phyloP scores from a whole-genome alignment of 35 echinoderm and acorn worm genomes.

The Acanthaster planci region DNA sequence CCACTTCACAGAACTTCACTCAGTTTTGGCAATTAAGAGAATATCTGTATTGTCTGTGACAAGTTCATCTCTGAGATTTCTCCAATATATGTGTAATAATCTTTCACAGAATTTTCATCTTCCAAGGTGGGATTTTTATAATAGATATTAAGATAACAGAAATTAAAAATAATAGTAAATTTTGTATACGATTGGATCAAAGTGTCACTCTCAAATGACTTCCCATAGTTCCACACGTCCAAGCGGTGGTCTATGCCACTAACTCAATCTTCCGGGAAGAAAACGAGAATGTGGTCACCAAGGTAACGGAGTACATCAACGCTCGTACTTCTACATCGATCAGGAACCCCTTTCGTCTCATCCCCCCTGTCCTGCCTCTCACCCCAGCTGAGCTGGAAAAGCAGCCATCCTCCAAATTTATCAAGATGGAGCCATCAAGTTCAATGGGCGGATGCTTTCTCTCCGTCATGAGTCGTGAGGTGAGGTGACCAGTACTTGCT shows the following conservation, averaged over 20 bases:
- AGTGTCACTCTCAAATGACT: no score
- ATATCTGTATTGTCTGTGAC: no score
- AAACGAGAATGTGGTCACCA: constrained; percentile 97
- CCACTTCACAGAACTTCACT: no score
- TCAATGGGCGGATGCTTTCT: constrained; percentile 91
- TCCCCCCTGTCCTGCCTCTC: constrained; percentile 83
- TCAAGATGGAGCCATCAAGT: constrained; percentile 65
- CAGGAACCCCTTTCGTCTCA: constrained; percentile 69
- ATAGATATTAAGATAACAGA: no score
- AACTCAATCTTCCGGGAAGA: constrained; percentile 83
- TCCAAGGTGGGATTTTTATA: no score
- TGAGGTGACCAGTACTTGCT: constrained; percentile 27
- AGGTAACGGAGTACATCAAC: constrained; percentile 71
- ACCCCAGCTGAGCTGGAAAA: constrained; percentile 76
- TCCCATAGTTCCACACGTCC: constrained; percentile 77
- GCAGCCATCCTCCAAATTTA: constrained; percentile 59
- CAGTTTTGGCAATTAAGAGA: no score
- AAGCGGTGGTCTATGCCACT: constrained; percentile 89
- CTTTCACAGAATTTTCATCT: neutral
- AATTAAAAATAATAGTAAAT: no score
- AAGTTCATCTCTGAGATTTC: neutral
- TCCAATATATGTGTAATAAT: neutral
- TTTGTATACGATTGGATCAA: no score
- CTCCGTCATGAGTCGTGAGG: constrained; percentile 86
- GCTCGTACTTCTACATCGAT: constrained; percentile 20